Percentiles rank a stretch among this genome's conserved stretches.
Conservation (phyloP, 2,888 invertebrate genomes). For the Halictus ligatus region DNA sequence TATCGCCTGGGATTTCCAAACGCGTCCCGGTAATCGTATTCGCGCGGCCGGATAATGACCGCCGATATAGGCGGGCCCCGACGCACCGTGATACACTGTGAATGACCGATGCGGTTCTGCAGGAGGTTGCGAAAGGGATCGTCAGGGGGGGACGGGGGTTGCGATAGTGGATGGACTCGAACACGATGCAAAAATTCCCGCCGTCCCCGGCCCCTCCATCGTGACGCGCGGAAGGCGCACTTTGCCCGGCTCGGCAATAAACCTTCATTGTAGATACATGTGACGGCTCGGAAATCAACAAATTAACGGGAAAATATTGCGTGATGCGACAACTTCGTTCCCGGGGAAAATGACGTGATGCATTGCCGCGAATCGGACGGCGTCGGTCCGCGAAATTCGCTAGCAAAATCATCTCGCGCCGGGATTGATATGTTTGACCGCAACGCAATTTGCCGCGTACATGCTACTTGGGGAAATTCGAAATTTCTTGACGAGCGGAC, state of each 20-base stretch:
- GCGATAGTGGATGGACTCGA: neutral
- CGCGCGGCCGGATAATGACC: neutral
- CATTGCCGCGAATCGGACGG: constrained; percentile 10
- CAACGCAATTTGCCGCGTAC: neutral
- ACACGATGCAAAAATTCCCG: neutral
- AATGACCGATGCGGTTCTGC: neutral
- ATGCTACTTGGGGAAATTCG: neutral
- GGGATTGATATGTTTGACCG: neutral
- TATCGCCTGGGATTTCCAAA: constrained; percentile 50
- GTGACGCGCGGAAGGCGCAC: constrained; percentile 20
- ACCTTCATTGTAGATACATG: constrained; percentile 66
- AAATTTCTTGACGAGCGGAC: neutral
- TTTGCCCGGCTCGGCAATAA: constrained; percentile 43
- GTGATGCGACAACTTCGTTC: constrained; percentile 20
- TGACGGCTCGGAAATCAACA: constrained; percentile 34
- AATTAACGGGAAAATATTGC: constrained; percentile 58
- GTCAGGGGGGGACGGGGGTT: neutral
- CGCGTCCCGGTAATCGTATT: neutral
- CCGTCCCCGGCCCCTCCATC: neutral
- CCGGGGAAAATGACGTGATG: constrained; percentile 20
- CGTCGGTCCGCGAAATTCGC: neutral
- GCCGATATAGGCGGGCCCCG: neutral
- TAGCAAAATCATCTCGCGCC: neutral
- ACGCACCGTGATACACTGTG: neutral
- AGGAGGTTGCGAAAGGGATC: neutral